Evolutionary conservation across 2,797 vertebrate species (phyloP).

Genomic region (Crax fasciolata): DNA sequence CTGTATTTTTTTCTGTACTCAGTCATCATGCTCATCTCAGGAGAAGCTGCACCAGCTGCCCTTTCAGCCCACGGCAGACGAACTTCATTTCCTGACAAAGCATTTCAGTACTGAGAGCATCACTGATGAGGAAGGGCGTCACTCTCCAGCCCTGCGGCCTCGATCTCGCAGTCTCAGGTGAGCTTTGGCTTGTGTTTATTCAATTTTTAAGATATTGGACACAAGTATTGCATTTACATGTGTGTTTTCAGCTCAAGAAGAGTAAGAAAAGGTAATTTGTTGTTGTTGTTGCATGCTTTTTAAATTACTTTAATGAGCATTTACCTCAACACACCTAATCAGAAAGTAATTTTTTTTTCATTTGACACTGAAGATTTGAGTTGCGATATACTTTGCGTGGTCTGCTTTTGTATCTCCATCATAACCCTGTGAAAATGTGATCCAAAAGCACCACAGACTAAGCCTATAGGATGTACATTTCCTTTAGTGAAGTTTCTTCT

Average conservation of each 20-base stretch:
- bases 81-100: conserved; percentile 98
- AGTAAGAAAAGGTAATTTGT: not conserved
- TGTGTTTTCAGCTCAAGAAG: not conserved
- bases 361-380: not conserved
- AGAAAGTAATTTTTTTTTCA: too few species aligned
- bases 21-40: conserved; percentile 99
- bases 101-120: conserved; percentile 98
- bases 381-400: not conserved
- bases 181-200: not conserved
- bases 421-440: not conserved
- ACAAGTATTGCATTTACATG: rapidly evolving
- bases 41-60: conserved; percentile 99
- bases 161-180: conserved; percentile 96
- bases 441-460: not conserved
- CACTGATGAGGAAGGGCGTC: conserved; percentile 93
- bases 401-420: not conserved
- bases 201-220: not conserved
- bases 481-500: not conserved
- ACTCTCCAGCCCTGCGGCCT: conserved; percentile 93
- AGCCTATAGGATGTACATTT: not conserved
- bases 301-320: not conserved
- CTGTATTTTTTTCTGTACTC: conserved; percentile 91
- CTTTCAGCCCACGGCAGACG: conserved; percentile 97
- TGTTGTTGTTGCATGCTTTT: not conserved
- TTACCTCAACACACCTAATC: not conserved